A percentile compares a stretch with the other conserved stretches of the same genome.
phyloP scores from a whole-genome alignment of 2,113 vertebrate species.

The Cromileptes altivelis region DNA sequence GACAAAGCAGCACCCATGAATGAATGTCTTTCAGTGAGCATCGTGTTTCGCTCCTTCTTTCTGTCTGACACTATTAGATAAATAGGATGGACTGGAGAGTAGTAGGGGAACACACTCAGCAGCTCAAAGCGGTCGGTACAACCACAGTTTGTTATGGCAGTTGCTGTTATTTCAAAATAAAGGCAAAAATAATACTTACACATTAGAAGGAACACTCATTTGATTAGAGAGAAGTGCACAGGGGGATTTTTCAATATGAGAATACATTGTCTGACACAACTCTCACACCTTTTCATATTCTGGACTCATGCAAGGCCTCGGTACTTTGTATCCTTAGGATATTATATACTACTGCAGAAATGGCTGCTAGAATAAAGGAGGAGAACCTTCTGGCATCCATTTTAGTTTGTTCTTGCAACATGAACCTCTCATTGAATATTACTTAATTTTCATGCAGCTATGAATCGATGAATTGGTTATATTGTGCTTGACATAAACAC shows the following conservation, averaged over 20 bases:
- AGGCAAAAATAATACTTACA: slow-evolving; percentile 50
- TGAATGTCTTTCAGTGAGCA: slow-evolving; percentile 70
- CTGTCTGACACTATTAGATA: slow-evolving; percentile 46
- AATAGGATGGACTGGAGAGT: slow-evolving; percentile 44
- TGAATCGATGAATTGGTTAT: slow-evolving; percentile 32
- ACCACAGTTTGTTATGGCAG: slow-evolving; percentile 47
- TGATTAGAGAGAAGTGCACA: slow-evolving; percentile 18
- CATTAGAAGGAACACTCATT: slow-evolving; percentile 40
- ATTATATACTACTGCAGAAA: slow-evolving; percentile 42
- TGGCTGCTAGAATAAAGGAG: slow-evolving; percentile 23
- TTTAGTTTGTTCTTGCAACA: slow-evolving; percentile 39
- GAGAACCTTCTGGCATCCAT: slow-evolving; percentile 18
- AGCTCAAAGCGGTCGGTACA: slow-evolving; percentile 51
- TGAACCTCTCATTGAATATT: slow-evolving; percentile 27
- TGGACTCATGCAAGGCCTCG: slow-evolving; percentile 58
- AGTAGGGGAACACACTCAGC: slow-evolving; percentile 34
- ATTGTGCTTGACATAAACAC: slow-evolving; percentile 55
- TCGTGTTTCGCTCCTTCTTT: slow-evolving; percentile 46
- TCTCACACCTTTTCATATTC: slow-evolving; percentile 34
- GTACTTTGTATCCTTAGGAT: slow-evolving; percentile 62
- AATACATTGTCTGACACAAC: slow-evolving; percentile 48
- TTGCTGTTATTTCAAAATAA: slow-evolving; percentile 55
- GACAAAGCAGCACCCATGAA: slow-evolving; percentile 75
- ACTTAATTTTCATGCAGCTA: slow-evolving; percentile 64
- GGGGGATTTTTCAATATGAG: slow-evolving; percentile 33